Conservation (phyloP, 2,888 invertebrate species). For the Epistrophella euchroma region DNA sequence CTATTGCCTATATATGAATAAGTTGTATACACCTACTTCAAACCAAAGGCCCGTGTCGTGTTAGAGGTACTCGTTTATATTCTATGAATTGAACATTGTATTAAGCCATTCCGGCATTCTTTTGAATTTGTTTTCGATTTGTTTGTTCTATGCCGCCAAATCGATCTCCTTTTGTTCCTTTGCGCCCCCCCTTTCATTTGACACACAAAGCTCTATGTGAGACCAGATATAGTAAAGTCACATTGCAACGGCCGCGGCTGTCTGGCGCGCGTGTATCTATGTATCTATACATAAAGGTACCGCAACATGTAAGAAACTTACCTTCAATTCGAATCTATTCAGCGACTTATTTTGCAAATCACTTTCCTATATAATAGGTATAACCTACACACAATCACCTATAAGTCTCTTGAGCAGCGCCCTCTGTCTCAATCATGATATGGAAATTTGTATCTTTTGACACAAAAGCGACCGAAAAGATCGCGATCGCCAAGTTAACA, state of each 20-base stretch:
- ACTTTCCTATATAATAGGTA: constrained; percentile 57
- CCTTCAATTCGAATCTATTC: constrained; percentile 56
- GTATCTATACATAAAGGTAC: background rate
- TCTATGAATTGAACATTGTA: constrained; percentile 25
- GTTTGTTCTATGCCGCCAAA: constrained; percentile 54
- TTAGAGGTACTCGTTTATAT: background rate
- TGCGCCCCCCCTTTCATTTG: constrained; percentile 1
- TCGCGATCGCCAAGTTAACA: constrained; percentile 46
- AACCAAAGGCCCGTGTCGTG: background rate
- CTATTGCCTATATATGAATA: background rate
- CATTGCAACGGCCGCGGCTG: constrained; percentile 27
- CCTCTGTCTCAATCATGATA: constrained; percentile 68
- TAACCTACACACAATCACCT: constrained; percentile 48
- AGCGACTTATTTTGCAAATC: constrained; percentile 72
- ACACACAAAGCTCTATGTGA: constrained; percentile 13
- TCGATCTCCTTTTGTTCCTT: constrained; percentile 32
- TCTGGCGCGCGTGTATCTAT: too few relatives aligned
- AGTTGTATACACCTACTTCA: constrained; percentile 23
- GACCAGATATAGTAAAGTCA: constrained; percentile 21
- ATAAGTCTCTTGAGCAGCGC: constrained; percentile 33
- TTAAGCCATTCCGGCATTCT: constrained; percentile 51
- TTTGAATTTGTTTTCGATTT: constrained; percentile 37
- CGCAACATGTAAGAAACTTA: constrained; percentile 11
- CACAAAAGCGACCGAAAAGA: constrained; percentile 74
- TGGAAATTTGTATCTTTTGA: constrained; percentile 76